Percentiles rank a stretch among this genome's conserved stretches.
These are phyloP conservation scores for Dermochelys coriacea DNA, from an alignment of 2,797 vertebrate genomes.

Conservation along the genomic window DNA sequence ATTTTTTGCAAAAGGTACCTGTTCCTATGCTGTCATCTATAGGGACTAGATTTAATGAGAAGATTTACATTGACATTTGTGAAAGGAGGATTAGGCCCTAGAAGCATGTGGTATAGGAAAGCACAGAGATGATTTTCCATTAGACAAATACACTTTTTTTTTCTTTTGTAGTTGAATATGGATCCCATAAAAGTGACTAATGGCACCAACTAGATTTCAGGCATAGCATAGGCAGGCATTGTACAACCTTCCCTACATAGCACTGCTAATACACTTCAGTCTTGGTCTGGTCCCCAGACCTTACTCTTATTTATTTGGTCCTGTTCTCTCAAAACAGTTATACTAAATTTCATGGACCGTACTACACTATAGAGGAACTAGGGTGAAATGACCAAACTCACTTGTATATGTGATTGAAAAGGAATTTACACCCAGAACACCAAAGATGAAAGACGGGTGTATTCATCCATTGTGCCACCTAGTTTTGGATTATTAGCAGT, in stretches of 20 bases:
- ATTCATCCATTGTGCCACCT: no score
- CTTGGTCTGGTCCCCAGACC: neutral
- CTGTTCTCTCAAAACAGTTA: neutral
- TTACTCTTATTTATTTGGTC: neutral
- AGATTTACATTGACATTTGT: neutral
- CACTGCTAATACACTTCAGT: neutral
- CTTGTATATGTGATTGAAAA: neutral
- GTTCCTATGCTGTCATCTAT: neutral
- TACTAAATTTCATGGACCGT: no score
- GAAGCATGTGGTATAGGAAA: neutral
- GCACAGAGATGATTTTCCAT: neutral
- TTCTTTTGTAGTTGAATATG: neutral
- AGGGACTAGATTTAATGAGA: rapidly evolving
- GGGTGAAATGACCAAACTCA: neutral
- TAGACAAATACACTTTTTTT: neutral
- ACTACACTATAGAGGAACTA: no score
- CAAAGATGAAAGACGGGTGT: neutral
- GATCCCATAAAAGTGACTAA: neutral
- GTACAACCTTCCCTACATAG: neutral
- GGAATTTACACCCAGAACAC: neutral
- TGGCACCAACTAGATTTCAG: neutral
- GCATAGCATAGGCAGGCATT: neutral
- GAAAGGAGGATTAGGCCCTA: neutral
- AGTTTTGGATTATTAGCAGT: neutral
- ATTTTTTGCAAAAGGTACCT: neutral